phyloP scores from a whole-genome alignment of 2,797 vertebrate genomes.

The Neopelma chrysocephalum region DNA sequence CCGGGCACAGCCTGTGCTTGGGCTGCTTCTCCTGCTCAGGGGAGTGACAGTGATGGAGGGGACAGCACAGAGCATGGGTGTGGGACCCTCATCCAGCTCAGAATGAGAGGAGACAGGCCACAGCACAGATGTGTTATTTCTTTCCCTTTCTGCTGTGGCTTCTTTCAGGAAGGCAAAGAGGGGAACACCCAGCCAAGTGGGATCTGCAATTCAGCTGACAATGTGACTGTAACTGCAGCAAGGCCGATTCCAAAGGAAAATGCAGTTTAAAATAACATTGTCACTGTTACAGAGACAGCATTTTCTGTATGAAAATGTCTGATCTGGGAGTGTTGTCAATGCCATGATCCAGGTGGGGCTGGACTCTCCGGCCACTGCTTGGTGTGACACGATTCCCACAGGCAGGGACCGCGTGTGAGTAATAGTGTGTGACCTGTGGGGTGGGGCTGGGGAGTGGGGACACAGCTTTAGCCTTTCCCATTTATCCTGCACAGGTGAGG shows the following conservation, averaged over 20 bases:
- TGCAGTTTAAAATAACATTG: background rate
- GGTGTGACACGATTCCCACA: background rate
- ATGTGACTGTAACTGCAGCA: background rate
- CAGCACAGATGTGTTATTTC: background rate
- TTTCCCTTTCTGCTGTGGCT: background rate
- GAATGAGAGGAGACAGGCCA: background rate
- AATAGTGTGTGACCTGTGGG: background rate
- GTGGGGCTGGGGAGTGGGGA: no score
- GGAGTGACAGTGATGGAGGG: rapidly evolving
- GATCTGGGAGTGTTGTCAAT: background rate
- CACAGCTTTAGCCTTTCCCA: background rate
- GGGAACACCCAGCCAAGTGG: background rate
- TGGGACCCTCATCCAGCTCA: background rate
- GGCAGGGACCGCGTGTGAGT: background rate
- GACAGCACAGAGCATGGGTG: background rate
- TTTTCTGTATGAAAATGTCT: background rate
- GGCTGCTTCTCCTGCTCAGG: background rate
- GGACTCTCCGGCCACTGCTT: background rate
- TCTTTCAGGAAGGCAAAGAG: background rate
- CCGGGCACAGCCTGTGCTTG: rapidly evolving
- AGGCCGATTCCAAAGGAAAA: background rate
- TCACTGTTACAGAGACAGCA: background rate
- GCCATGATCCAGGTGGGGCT: rapidly evolving
- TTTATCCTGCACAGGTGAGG: background rate
- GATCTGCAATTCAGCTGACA: background rate